Conservation (phyloP, 2,113 vertebrate species). For the Tupaia chinensis region DNA sequence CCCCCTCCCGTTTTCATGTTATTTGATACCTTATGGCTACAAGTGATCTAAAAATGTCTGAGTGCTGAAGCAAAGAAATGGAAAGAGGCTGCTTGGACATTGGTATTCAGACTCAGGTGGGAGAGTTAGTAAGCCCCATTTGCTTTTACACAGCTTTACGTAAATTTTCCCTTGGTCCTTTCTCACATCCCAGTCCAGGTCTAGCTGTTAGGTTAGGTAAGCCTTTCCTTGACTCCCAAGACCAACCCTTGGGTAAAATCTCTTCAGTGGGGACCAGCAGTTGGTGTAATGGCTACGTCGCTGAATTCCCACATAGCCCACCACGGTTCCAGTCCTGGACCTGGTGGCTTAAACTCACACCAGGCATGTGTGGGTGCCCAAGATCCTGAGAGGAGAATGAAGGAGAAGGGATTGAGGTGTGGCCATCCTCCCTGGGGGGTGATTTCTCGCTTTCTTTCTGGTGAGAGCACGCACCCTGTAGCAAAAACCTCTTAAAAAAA, state of each 20-base stretch:
- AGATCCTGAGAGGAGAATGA: too few relatives aligned
- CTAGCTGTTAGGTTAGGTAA: neutral
- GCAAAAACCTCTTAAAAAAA: too few relatives aligned
- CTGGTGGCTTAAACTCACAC: too few relatives aligned
- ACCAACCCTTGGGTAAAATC: neutral
- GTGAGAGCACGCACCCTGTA: too few relatives aligned
- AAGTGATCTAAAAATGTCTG: slow-evolving; percentile 61
- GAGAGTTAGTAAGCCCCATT: neutral
- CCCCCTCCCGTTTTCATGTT: neutral
- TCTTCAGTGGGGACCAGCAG: neutral
- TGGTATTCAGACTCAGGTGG: neutral
- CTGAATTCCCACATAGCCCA: too few relatives aligned
- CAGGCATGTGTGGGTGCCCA: too few relatives aligned
- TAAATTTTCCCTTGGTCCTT: neutral
- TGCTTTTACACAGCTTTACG: neutral
- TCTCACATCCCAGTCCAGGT: neutral
- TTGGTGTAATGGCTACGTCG: too few relatives aligned
- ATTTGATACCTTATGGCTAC: slow-evolving; percentile 59
- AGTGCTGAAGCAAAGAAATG: slow-evolving; percentile 37
- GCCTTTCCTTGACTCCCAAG: neutral
- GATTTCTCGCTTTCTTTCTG: too few relatives aligned
- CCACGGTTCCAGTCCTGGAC: too few relatives aligned
- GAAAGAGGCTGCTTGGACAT: neutral
- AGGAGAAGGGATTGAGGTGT: too few relatives aligned
- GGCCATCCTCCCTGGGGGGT: too few relatives aligned